These are phyloP conservation scores for Drosophila meridiana DNA, from an alignment of 2,888 invertebrate genomes.

Conservation along the genomic window DNA sequence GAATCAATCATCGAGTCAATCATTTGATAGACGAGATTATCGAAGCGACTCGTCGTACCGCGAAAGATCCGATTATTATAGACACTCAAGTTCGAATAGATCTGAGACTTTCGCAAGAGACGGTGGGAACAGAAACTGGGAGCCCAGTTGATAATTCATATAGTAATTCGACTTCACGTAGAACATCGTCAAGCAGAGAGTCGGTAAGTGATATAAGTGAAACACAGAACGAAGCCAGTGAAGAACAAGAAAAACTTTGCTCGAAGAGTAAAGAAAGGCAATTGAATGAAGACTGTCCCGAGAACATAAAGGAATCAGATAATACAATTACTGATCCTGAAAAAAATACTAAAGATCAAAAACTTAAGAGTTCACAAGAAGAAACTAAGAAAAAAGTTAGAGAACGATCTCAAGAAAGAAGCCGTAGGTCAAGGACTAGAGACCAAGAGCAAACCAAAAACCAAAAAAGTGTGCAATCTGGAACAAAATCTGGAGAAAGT, in stretches of 20 bases:
- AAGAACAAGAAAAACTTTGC: neutral
- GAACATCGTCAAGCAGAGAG: neutral
- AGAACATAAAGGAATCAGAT: neutral
- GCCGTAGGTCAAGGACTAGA: neutral
- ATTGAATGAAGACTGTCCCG: neutral
- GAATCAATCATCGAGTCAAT: neutral
- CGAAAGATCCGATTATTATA: conserved; percentile 23
- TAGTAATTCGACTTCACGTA: neutral
- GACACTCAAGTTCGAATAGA: conserved; percentile 5
- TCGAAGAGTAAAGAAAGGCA: neutral
- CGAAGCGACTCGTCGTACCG: conserved; percentile 7
- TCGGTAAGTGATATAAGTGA: neutral
- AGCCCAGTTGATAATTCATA: neutral
- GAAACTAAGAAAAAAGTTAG: neutral
- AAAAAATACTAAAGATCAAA: neutral
- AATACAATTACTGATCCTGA: neutral
- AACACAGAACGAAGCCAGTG: neutral
- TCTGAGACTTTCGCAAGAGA: neutral
- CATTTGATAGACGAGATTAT: neutral
- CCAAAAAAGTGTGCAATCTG: neutral
- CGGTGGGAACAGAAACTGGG: neutral
- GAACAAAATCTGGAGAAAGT: neutral
- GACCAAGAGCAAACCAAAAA: neutral
- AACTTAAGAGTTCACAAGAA: neutral
- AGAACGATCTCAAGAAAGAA: neutral